Evolutionary conservation across 2,797 vertebrate species (phyloP), one percentile per base, ranked within the genome.

Genomic region (Argyrosomus regius): DNA sequence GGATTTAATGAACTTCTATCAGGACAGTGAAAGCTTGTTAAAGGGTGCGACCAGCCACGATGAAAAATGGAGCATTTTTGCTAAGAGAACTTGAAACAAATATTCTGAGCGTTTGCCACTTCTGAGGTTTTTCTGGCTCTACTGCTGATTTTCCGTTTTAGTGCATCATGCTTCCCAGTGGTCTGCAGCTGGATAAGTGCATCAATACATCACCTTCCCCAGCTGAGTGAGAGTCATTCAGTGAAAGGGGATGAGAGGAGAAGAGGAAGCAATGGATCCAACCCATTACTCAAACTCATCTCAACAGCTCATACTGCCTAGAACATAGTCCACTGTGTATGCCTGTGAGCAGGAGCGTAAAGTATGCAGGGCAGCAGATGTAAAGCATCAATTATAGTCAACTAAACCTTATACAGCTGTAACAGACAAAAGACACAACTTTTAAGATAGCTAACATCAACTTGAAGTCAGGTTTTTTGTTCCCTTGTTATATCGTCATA

Each of bases 131-230:
- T 73, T 61, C 61, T 71, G 61, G 49, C 68, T 39, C 48, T 31
- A 7, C 48, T 43, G 56, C 61, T 73, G 62, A 70, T 72, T 75
- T 64, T 60, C 45, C 39, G 43, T 71, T 78, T 72, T 20, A 68
- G 57, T n/a, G 64, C 49, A 35, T 3, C 22, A 43, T 67, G 22
- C 43, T 74, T 83, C 66, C 72, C 69, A 56, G 70, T 3, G 0
- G 66, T 57, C 62, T 76, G 66, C 75, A 84, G 73, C 69, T 83
- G 73, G 59, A 57, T 80, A 69, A 86, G 74, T 63, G 72, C 72
- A 72, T 67, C 72, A 72, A 77, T 84, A 76, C 50, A 58, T 88
- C 71, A 76, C 70, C 28, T 73, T 62, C 24, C 72, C 28, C 61
- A 68, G 62, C 49, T 66, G 64, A 72, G 20, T 46, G 77, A 43